Evolutionary conservation across 2,888 invertebrate species (phyloP), one percentile per base, ranked within the genome.

Genomic region (Silvanus unidentatus): DNA sequence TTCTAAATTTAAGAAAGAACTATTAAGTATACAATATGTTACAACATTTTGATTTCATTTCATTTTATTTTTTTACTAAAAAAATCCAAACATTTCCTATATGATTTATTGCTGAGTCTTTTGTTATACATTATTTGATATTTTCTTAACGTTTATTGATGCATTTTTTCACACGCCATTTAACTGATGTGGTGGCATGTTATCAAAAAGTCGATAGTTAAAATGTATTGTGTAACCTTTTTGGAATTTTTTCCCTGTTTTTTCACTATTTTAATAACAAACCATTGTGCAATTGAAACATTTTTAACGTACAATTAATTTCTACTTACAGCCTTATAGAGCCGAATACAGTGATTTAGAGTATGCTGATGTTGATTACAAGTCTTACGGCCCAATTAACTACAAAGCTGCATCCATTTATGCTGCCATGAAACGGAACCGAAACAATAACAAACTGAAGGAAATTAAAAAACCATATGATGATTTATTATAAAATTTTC

Each of bases 351-450:
- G 79, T 70, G 91, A 92, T 73, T 77, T 92, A 72, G 88, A 88
- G 65, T 92, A 92, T 73, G 92, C 92, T 49, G 92, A 92, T 71
- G 86, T 90, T 60, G 91, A 92, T 71, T 84, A 89, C 72, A 84
- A 86, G 66, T 88, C 88, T 62, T 92, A 92, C 72, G 92, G 92
- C 56, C 92, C 92, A 39, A 91, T 92, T 69, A 88, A 92, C 75
- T 92, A 92, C 75, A 92, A 92, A 68, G 86, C 86, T 50, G 91
- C 91, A 46, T 91, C 90, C 29, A 80, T 90, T 61, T 84, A 86
- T 73, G 85, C 86, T 48, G 81, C 83, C 59, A 81, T 84, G 75
- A 84, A 84, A 69, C 81, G 82, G 66, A 75, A 79, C 8, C 78
- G 76, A 59, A 63, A 66, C 52, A 67, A 63, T 54, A 66, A 64